Evolutionary conservation across 2,113 vertebrate species (phyloP).

Genomic region (Eupsittula cactorum): DNA sequence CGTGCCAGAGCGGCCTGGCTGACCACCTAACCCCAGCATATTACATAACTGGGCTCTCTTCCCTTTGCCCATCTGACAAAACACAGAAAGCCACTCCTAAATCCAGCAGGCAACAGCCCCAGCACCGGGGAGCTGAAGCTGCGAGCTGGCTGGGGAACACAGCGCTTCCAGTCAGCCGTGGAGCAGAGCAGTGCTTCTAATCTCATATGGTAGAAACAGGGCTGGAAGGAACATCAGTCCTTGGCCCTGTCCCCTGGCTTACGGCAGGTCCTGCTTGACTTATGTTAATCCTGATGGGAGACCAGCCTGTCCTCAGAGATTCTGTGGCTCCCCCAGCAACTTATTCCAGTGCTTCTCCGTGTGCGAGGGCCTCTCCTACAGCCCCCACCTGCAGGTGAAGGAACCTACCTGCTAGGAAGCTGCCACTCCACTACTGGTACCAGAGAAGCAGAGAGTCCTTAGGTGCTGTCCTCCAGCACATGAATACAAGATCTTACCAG

Average conservation of each 20-base stretch:
- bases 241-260: not conserved
- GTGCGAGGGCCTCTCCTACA: not conserved
- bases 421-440: not conserved
- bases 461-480: not conserved
- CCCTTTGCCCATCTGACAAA: constrained; percentile 48
- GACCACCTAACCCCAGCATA: not conserved
- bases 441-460: not conserved
- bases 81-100: constrained; percentile 4
- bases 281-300: not conserved
- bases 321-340: not conserved
- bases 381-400: not conserved
- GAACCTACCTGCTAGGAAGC: not conserved
- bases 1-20: not conserved
- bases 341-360: not conserved
- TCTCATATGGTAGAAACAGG: not conserved
- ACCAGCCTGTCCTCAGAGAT: not conserved
- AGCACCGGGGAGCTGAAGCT: not conserved
- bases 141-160: not conserved
- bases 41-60: constrained; percentile 32
- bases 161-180: not conserved
- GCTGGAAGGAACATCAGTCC: not conserved
- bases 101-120: not conserved
- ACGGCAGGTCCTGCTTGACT: not conserved
- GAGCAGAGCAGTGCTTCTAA: not conserved
- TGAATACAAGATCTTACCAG: not conserved